Evolutionary conservation across 2,888 invertebrate species (phyloP).

Genomic region (Cerceris rybyensis): DNA sequence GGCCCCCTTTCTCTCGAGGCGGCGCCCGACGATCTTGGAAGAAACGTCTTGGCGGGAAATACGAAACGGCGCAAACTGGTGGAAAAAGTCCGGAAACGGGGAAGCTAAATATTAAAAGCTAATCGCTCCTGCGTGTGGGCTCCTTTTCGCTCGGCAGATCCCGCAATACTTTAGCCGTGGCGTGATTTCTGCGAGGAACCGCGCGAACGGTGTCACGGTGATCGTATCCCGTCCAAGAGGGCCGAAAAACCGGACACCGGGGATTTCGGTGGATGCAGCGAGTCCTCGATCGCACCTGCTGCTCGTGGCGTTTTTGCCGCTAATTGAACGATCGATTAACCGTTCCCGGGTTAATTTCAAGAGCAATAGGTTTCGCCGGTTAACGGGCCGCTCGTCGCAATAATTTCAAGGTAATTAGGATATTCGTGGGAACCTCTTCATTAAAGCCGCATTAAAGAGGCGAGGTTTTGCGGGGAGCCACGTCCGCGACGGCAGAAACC

Average conservation of each 20-base stretch:
- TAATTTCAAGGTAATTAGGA: constrained; percentile 62
- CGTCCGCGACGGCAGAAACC: constrained; percentile 49
- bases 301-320: constrained; percentile 4
- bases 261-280: not conserved
- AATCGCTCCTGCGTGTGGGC: constrained; percentile 43
- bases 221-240: not conserved
- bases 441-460: constrained; percentile 54
- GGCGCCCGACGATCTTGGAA: too few relatives aligned
- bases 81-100: too few relatives aligned
- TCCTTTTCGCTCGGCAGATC: constrained; percentile 33
- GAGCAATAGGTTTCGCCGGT: constrained; percentile 36
- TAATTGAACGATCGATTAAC: constrained; percentile 23
- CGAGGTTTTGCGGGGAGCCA: constrained; percentile 19
- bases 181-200: not conserved
- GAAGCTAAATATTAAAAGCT: too few relatives aligned
- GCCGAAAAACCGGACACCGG: not conserved
- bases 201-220: not conserved
- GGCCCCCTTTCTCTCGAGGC: constrained; percentile 18
- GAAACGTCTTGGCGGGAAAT: too few relatives aligned
- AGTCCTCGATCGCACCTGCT: too few relatives aligned
- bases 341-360: constrained; percentile 5
- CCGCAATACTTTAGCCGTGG: not conserved
- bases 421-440: constrained; percentile 62
- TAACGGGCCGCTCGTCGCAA: constrained; percentile 37
- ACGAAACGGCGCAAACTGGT: too few relatives aligned